Evolutionary conservation across 2,113 vertebrate species (phyloP), one percentile per base, ranked within the genome.

Genomic region (Melanostigma gelatinosum): DNA sequence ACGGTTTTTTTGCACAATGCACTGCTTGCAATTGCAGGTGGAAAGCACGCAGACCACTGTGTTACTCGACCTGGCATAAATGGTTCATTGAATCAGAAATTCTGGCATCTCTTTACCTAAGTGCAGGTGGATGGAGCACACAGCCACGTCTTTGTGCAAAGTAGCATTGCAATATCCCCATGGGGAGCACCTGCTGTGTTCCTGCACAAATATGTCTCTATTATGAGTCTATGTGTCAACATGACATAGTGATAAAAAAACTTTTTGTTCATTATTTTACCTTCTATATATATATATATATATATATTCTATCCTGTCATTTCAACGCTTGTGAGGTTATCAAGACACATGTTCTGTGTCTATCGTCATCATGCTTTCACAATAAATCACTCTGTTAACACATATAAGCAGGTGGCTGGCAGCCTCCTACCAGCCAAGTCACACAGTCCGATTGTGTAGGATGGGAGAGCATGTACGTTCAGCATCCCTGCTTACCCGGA

Each of bases 131-230:
- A 87, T 85, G 65, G 75, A 70, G 66, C 67, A 85, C 75, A 91
- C 88, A 91, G 85, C 86, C 82, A 83, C 67, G 84, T 87, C 87
- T 90, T 93, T 94, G 91, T 92, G 79, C 83, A 73, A 48, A 67
- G 60, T 38, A 72, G 52, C 80, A 72, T 62, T 80, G 75, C 84
- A 77, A 68, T 85, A 79, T 84, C 29, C 54, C 71, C 36, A 65
- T n/a, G 55, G 57, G 57, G 72, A 87, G 54, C 91, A 94, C 88
- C 91, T 91, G 91, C 84, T 84, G 40, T 77, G 73, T 84, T 80
- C 65, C 22, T 79, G 42, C 62, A 85, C 75, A 85, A 85, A 83
- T 60, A 84, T 77, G 54, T 66, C 76, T 85, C 60, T 71, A 61
- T 76, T 77, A 88, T 66, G 62, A 82, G 74, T 84, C 67, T 77